Base-by-base conservation (phyloP, 2,113 vertebrate species). In the Hiodon alosoides region DNA sequence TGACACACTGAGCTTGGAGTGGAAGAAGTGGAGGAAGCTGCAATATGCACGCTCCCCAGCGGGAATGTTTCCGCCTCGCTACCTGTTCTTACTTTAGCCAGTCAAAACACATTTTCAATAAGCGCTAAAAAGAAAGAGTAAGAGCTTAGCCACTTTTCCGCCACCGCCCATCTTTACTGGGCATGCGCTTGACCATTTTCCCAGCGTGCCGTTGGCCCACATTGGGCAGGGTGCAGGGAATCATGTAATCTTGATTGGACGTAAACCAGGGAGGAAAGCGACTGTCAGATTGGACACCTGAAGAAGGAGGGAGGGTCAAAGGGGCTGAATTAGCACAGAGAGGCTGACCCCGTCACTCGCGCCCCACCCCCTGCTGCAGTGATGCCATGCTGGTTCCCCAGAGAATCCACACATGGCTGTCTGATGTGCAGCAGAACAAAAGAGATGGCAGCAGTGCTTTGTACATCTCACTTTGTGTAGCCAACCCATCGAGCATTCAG, bases 341-440 rank as follows among this genome's bases (percentile, higher is more conserved):
- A 72, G 57, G 68, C 11, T 72, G 16, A 50, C 47, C 58, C 5
- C 53, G 31, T 31, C 31, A 31, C 31, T 31, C 31, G 31, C 50
- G 13, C 67, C 50, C n/a, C 51, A 7, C 13, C 72, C 53, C 62
- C 31, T 31, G 31, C 61, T n/a, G 61, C 7, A 55, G 54, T 7
- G 51, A 31, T n/a, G 58, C 61, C 73, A 47, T 48, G 58, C 62
- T 16, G 51, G 14, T 13, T 53, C 64, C 48, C 46, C 65, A 50
- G 50, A 16, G 71, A 4, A 0, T 57, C 54, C 54, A 57, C 69
- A 55, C 72, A 46, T 7, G 17, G 64, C 64, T 66, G 64, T 31
- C 11, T 14, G 9, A 10, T 17, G 2, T 3, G 50, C 16, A 4
- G 4, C 3, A 50, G 75, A 85, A 85, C 72, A 85, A 84, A 86